Evolutionary conservation across 2,888 invertebrate genomes (phyloP).

Genomic region (Glyphotaelius pellucidus): DNA sequence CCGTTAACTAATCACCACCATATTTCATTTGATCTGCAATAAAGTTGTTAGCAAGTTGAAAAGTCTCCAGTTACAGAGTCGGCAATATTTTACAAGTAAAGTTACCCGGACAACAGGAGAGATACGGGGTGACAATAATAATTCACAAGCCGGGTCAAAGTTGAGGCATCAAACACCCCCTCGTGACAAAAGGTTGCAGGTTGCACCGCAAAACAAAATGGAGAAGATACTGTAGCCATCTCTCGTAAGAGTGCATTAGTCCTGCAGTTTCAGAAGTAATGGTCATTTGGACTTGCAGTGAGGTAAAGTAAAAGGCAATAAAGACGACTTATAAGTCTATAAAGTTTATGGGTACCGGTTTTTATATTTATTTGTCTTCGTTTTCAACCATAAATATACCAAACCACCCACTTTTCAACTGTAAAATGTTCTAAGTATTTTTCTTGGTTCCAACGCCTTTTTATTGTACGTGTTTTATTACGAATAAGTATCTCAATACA

Average conservation of each 20-base stretch:
- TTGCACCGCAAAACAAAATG: conserved; percentile 4
- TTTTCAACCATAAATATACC: not conserved
- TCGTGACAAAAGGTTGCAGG: conserved; percentile 19
- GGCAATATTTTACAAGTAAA: not conserved
- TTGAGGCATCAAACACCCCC: conserved; percentile 33
- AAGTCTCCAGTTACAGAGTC: not conserved
- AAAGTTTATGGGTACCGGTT: not conserved
- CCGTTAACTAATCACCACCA: not conserved
- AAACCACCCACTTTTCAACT: too few species aligned
- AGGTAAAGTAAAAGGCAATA: conserved; percentile 5
- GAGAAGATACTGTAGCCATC: not conserved
- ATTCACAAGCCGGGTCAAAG: conserved; percentile 45
- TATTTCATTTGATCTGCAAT: not conserved
- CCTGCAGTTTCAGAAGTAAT: conserved; percentile 28
- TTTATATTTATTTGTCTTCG: not conserved
- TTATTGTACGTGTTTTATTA: not conserved
- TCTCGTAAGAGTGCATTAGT: not conserved
- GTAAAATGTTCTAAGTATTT: not conserved
- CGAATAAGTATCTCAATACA: too few species aligned
- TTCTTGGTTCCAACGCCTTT: not conserved
- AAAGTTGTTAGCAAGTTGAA: not conserved
- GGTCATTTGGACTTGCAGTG: conserved; percentile 6
- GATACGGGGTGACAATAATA: conserved; percentile 23
- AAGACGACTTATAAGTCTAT: not conserved
- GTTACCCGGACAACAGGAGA: not conserved